Evolutionary conservation across 2,797 vertebrate species (phyloP), one percentile per base, ranked within the genome.

Genomic region (Chelmon rostratus): DNA sequence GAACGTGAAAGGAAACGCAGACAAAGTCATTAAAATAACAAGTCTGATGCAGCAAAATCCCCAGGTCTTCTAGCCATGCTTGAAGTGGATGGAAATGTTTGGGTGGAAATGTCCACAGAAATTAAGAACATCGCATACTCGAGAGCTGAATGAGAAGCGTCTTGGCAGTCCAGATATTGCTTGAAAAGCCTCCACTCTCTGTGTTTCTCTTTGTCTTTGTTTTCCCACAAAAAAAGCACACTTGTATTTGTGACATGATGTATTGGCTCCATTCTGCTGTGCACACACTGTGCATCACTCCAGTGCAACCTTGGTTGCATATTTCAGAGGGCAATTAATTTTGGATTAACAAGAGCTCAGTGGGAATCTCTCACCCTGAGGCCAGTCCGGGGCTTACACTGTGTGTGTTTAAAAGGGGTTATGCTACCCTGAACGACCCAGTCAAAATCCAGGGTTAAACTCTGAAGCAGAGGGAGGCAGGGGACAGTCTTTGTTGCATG

Each of bases 321-420:
- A 65, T 79, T 81, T 86, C 33, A 69, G 40, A 79, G 19, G 61
- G 73, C 57, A 80, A 78, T 86, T 89, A 56, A 81, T 78, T 88
- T 70, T 67, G 73, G 71, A 86, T 86, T 79, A 31, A 79, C 62
- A 63, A 69, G 62, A 76, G 71, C 58, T 81, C 64, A 63, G 52
- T 73, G 23, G 66, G 59, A 84, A 58, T 68, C 33, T 76, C 61
- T 87, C 59, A 64, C 50, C 75, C 69, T 2, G 56, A 58, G 63
- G 76, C 52, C 54, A 42, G 53, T 63, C 53, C n/a, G 19, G 61
- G 38, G 23, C 11, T 67, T n/a, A 33, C 8, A 25, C n/a, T 73
- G 31, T 59, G 66, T 50, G 44, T 25, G 35, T 42, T 67, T 49
- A 54, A 65, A 73, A 85, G 59, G 23, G 33, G 40, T 62, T 49